Conservation (phyloP, 2,797 vertebrate genomes). For the Pantherophis alleghaniensis region DNA sequence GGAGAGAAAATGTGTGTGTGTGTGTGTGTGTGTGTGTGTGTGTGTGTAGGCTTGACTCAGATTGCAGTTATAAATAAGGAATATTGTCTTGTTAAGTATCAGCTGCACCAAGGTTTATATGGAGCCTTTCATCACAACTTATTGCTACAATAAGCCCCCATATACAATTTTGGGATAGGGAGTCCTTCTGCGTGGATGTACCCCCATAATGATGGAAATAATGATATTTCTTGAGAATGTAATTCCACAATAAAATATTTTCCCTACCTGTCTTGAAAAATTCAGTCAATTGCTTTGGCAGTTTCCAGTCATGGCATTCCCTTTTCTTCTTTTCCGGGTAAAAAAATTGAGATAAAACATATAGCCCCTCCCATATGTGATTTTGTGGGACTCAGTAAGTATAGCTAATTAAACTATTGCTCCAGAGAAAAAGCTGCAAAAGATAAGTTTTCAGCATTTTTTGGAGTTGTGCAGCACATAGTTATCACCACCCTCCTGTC, state of each 20-base stretch:
- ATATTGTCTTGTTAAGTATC: neutral
- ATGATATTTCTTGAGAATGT: neutral
- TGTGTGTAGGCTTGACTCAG: neutral
- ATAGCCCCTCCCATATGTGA: neutral
- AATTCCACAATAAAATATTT: neutral
- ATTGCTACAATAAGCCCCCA: neutral
- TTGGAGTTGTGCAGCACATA: neutral
- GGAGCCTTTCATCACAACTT: neutral
- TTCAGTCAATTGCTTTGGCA: neutral
- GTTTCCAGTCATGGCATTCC: neutral
- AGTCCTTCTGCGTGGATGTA: neutral
- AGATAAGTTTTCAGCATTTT: neutral
- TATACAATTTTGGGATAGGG: neutral
- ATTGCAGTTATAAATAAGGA: neutral
- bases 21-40: neutral
- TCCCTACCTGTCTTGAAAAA: neutral
- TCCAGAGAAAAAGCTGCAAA: neutral
- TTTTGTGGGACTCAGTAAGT: neutral
- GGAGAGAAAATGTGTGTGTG: neutral
- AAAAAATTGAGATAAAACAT: neutral
- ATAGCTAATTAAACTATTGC: neutral
- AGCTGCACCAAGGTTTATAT: neutral
- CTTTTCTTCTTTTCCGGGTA: neutral
- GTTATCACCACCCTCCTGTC: neutral
- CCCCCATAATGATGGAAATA: neutral